phyloP scores from a whole-genome alignment of 2,797 vertebrate genomes.

The Cirrhinus molitorella region DNA sequence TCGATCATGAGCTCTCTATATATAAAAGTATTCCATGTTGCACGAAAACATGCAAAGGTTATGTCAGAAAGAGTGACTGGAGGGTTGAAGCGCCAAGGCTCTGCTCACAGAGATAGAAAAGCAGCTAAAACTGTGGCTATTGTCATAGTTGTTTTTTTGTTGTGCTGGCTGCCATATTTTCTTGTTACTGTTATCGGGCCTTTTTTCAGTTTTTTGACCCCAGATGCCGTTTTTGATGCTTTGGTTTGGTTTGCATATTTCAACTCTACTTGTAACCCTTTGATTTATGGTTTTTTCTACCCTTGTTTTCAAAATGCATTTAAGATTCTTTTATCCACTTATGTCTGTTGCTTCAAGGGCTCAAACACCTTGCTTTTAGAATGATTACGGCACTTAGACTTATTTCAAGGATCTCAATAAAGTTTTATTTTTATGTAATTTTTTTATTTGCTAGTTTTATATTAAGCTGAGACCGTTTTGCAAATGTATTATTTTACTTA shows the following conservation, averaged over 20 bases:
- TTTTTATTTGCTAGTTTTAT: too few species aligned
- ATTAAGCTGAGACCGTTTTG: too few species aligned
- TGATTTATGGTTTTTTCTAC: constrained; percentile 58
- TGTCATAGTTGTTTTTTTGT: constrained; percentile 56
- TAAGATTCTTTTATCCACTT: constrained; percentile 41
- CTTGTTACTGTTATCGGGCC: constrained; percentile 44
- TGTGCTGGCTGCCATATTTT: constrained; percentile 61
- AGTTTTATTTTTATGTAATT: too few species aligned
- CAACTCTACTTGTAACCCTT: constrained; percentile 54
- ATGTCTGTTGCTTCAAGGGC: neutral
- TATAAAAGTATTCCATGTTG: constrained; percentile 15
- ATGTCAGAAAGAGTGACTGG: constrained; percentile 42
- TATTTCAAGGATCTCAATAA: too few species aligned
- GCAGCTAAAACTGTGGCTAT: constrained; percentile 63
- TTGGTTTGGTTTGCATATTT: constrained; percentile 56
- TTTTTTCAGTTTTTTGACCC: constrained; percentile 43
- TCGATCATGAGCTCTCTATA: constrained; percentile 49
- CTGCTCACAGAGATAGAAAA: constrained; percentile 55
- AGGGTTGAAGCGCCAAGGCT: constrained; percentile 20
- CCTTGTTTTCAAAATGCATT: constrained; percentile 53
- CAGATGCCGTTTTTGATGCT: constrained; percentile 49
- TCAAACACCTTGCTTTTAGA: too few species aligned
- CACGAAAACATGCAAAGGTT: constrained; percentile 44
- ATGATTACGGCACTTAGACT: too few species aligned
- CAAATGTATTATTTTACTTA: too few species aligned